A percentile compares a stretch with the other conserved stretches of the same genome.
These are phyloP conservation scores for Eurosta solidaginis DNA, from an alignment of 1,140 invertebrate genomes.

Conservation along the genomic window DNA sequence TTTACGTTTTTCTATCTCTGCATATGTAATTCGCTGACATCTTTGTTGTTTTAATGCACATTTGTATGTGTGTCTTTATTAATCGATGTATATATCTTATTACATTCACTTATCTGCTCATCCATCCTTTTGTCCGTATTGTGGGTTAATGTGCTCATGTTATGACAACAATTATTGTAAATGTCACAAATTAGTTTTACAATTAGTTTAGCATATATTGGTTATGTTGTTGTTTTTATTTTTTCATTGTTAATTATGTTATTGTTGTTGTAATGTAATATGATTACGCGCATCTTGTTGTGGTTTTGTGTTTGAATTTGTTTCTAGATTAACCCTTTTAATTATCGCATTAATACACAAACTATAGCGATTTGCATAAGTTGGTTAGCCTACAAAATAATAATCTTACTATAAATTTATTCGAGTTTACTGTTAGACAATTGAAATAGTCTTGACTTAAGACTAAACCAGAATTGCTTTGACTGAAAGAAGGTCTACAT, in stretches of 20 bases:
- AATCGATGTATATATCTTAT: background rate
- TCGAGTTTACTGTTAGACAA: no score
- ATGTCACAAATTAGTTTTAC: slow-evolving; percentile 34
- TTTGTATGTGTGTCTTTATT: background rate
- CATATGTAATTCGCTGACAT: no score
- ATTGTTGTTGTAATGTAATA: slow-evolving; percentile 21
- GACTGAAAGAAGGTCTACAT: no score
- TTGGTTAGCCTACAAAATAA: no score
- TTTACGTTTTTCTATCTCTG: background rate
- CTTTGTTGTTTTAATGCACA: background rate
- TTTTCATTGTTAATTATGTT: slow-evolving; percentile 1
- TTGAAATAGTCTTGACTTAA: no score
- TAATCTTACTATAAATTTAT: no score
- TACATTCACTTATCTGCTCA: background rate
- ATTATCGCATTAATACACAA: background rate
- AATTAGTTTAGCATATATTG: slow-evolving; percentile 32
- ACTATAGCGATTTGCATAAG: no score
- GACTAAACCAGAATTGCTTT: no score
- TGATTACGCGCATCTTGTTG: slow-evolving; percentile 4
- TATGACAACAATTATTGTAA: slow-evolving; percentile 35
- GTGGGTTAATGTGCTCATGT: slow-evolving; percentile 31
- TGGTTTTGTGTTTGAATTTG: slow-evolving; percentile 11
- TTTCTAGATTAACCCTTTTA: background rate
- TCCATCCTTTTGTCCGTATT: background rate
- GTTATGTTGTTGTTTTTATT: background rate